These are phyloP conservation scores for Rhingia campestris DNA, from an alignment of 2,888 invertebrate species.

Conservation along the genomic window DNA sequence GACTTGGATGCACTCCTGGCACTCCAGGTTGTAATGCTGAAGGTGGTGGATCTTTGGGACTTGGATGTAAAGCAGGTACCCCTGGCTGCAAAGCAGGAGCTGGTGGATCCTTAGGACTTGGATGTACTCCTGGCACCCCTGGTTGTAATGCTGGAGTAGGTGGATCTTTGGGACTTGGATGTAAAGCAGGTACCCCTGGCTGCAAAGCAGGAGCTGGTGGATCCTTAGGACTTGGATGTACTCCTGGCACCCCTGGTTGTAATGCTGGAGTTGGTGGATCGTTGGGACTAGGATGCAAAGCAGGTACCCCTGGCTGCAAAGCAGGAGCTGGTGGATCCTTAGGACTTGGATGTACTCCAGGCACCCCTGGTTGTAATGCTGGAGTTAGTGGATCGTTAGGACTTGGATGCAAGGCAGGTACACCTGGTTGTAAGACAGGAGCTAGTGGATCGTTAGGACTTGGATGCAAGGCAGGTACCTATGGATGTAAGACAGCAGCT, in stretches of 20 bases:
- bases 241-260: neutral
- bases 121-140: neutral
- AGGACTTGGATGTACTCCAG: neutral
- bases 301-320: neutral
- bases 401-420: neutral
- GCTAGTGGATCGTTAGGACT: neutral
- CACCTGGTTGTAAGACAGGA: neutral
- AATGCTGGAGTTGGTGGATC: too few relatives aligned
- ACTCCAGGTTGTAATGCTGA: neutral
- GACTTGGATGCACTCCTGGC: neutral
- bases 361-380: too few relatives aligned
- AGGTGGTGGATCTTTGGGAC: constrained; percentile 17
- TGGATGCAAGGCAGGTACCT: neutral
- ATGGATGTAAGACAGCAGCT: neutral
- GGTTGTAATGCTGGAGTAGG: neutral
- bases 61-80: neutral
- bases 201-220: neutral
- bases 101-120: neutral
- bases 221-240: neutral
- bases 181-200: neutral
- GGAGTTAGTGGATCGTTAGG: too few relatives aligned
- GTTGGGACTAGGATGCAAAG: neutral
- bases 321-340: neutral
- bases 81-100: neutral
- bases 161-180: constrained; percentile 6